Conservation (phyloP, 2,888 invertebrate genomes). For the Leucophora obtusa region DNA sequence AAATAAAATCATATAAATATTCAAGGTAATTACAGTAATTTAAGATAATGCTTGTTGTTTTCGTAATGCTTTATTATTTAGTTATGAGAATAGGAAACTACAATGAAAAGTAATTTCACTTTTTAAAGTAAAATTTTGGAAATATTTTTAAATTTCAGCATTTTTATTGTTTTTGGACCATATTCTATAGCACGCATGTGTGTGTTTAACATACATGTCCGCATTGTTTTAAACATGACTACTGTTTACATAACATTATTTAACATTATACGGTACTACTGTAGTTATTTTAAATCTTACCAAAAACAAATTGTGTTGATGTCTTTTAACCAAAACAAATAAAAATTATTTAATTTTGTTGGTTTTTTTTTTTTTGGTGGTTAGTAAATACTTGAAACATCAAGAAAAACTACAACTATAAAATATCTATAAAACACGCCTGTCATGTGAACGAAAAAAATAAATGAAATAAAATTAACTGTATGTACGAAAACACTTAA, state of each 20-base stretch:
- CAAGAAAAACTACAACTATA: background rate
- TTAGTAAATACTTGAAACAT: slow-evolving; percentile 29
- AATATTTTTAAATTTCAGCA: slow-evolving; percentile 1
- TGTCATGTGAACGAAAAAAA: slow-evolving; percentile 13
- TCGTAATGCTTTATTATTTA: background rate
- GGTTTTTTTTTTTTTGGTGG: slow-evolving; percentile 8
- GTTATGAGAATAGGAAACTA: slow-evolving; percentile 3
- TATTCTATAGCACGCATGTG: slow-evolving; percentile 26
- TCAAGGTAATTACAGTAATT: slow-evolving; percentile 53
- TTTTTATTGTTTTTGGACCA: background rate
- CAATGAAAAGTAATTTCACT: slow-evolving; percentile 12
- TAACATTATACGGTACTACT: too few relatives aligned
- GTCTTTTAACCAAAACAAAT: slow-evolving; percentile 19
- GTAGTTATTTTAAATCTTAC: background rate
- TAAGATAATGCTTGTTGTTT: slow-evolving; percentile 9
- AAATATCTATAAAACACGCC: slow-evolving; percentile 21
- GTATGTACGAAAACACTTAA: background rate
- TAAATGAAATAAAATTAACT: background rate
- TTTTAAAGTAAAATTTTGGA: background rate
- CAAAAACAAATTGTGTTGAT: background rate
- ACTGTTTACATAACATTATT: slow-evolving; percentile 22
- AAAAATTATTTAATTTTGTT: slow-evolving; percentile 5
- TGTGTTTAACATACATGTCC: background rate
- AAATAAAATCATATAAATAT: background rate
- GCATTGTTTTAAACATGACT: background rate